Conservation (phyloP, 37 sponge, comb jelly and placozoan species). For the Eunapius fragilis region DNA sequence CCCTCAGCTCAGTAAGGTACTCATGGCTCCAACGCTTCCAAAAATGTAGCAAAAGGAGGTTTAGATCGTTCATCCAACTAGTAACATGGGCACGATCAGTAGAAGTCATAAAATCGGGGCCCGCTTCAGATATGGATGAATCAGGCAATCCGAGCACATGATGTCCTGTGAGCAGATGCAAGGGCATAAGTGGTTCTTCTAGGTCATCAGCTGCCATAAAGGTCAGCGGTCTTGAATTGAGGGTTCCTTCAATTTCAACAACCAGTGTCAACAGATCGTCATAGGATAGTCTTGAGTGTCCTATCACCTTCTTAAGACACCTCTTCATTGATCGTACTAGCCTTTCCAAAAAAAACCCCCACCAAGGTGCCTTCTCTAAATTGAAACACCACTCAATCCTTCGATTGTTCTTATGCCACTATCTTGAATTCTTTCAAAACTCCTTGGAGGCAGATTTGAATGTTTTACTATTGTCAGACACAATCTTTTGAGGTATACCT, state of each 20-base stretch:
- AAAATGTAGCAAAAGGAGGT: background rate
- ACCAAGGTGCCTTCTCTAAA: slow-evolving; percentile 55
- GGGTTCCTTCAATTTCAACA: slow-evolving; percentile 25
- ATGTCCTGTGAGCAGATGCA: background rate
- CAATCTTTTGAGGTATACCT: slow-evolving; percentile 32
- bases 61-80: background rate
- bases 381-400: no score
- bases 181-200: slow-evolving; percentile 46
- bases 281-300: slow-evolving; percentile 39
- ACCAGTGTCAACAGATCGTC: slow-evolving; percentile 50
- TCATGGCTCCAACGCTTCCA: slow-evolving; percentile 10
- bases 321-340: slow-evolving; percentile 38
- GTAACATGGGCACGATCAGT: background rate
- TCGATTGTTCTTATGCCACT: slow-evolving; percentile 14
- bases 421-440: slow-evolving; percentile 1
- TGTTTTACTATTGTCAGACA: slow-evolving; percentile 46
- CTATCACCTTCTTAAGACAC: slow-evolving; percentile 43
- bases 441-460: slow-evolving; percentile 46
- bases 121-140: no score
- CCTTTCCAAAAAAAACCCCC: slow-evolving; percentile 61
- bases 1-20: slow-evolving; percentile 5
- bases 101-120: background rate
- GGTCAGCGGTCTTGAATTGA: slow-evolving; percentile 45
- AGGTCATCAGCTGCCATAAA: slow-evolving; percentile 20
- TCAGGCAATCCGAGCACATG: background rate